Base-by-base conservation (phyloP, 2,888 invertebrate genomes). In the Caenorhabditis panamensis region DNA sequence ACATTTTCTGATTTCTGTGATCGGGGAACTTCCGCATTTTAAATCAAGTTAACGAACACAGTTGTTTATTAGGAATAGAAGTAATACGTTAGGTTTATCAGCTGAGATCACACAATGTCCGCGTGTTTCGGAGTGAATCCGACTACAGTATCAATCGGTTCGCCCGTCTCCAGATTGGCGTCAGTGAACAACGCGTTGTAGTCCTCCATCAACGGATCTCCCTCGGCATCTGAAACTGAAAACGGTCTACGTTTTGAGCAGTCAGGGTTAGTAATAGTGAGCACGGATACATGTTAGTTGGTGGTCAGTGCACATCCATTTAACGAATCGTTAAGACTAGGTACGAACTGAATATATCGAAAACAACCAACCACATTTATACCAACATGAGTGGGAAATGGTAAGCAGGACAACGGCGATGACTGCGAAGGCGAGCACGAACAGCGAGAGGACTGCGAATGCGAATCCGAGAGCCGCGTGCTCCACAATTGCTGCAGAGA, bases 311-410 rank as follows among this genome's bases (percentile, higher is more conserved):
- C 41, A 41, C 41, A 41, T 6, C 2, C 13, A 41, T 41, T 13
- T 13, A 41, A 41, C 41, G 13, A 13, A 41, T 13, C 20, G 47
- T n/a, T 5, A 9, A 20, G n/a, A 47, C 47, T 47, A 47, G n/a
- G 18, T 47, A 47, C 47, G 47, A 47, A 47, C 31, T 31, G 44
- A 51, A 31, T n/a, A 22, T 20, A 54, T 31, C 24, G 20, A 31
- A 31, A 63, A 47, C 56, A 77, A 77, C 83, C 67, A 51, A 84
- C 86, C 86, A 63, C 82, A 84, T 67, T 76, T 69, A 83, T 85
- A 86, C 84, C 84, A 86, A 77, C 86, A 86, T 62, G 79, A 82
- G 67, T 85, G 80, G 13, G 84, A 82, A 64, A 86, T 85, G 16
- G 86, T 86, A 28, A 86, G 72, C 20, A 86, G 73, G 4, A 86